These are phyloP conservation scores for Poeciliopsis gracilis DNA, from an alignment of 2,797 vertebrate species.

Conservation along the genomic window DNA sequence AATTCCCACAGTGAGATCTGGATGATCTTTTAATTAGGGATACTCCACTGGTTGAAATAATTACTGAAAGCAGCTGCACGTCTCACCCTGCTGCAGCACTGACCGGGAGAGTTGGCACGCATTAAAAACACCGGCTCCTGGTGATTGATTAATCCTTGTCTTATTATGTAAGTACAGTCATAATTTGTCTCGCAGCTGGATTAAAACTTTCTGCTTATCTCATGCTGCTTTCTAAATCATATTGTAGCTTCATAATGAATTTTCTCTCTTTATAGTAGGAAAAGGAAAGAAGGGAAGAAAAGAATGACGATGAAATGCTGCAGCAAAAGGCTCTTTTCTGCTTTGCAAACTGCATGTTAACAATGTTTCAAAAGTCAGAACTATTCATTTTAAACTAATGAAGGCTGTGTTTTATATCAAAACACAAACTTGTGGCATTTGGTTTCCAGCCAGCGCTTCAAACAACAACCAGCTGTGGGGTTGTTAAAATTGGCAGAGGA, in stretches of 20 bases:
- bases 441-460: neutral
- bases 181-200: conserved; percentile 18
- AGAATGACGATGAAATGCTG: neutral
- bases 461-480: neutral
- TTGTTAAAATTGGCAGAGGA: neutral
- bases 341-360: neutral
- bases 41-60: conserved; percentile 46
- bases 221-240: neutral
- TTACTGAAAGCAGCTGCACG: conserved; percentile 38
- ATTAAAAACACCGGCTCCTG: conserved; percentile 27
- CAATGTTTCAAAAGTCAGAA: neutral
- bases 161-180: conserved; percentile 14
- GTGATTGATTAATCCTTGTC: conserved; percentile 38
- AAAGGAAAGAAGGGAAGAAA: neutral
- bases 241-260: neutral
- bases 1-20: conserved; percentile 15
- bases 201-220: conserved; percentile 6
- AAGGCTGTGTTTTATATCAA: neutral
- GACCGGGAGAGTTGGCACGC: conserved; percentile 17
- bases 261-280: neutral
- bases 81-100: conserved; percentile 23
- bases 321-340: neutral
- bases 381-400: neutral
- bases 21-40: conserved; percentile 51
- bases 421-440: neutral